Conservation (phyloP, 2,888 invertebrate genomes). For the Zaprionus lineosus region DNA sequence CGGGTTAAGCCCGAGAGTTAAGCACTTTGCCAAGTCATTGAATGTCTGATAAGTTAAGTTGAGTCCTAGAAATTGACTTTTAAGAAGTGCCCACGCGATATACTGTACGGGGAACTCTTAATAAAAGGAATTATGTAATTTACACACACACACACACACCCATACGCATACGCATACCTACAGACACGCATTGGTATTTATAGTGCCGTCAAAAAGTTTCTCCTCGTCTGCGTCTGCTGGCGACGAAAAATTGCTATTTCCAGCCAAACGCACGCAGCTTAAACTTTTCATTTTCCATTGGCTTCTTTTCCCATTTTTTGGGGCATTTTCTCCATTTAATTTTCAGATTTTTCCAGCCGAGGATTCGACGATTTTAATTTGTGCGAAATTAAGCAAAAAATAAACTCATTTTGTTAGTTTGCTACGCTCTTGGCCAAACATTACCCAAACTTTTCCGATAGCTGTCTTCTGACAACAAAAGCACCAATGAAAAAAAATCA, state of each 20-base stretch:
- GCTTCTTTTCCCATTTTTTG: background rate
- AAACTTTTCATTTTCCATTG: constrained; percentile 32
- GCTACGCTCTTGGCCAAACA: constrained; percentile 68
- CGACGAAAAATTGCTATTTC: constrained; percentile 56
- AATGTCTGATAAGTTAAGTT: constrained; percentile 29
- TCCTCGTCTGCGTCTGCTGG: constrained; percentile 1
- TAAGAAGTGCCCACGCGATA: constrained; percentile 38
- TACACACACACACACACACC: constrained; percentile 22
- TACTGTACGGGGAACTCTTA: constrained; percentile 34
- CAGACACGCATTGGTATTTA: constrained; percentile 37
- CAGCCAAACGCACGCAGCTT: constrained; percentile 28
- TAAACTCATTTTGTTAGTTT: constrained; percentile 76
- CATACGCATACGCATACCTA: background rate
- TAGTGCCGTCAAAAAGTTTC: constrained; percentile 53
- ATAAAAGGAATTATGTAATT: constrained; percentile 57
- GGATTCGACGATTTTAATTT: constrained; percentile 73
- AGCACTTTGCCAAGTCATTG: constrained; percentile 54
- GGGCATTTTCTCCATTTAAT: background rate
- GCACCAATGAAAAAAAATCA: constrained; percentile 39
- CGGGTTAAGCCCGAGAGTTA: constrained; percentile 16
- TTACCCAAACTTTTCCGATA: constrained; percentile 71
- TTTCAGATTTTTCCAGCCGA: constrained; percentile 48
- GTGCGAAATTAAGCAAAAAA: constrained; percentile 79
- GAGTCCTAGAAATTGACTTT: constrained; percentile 36
- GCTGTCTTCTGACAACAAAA: constrained; percentile 74